Base-by-base conservation (phyloP, 2,113 vertebrate species). In the Procapra przewalskii region DNA sequence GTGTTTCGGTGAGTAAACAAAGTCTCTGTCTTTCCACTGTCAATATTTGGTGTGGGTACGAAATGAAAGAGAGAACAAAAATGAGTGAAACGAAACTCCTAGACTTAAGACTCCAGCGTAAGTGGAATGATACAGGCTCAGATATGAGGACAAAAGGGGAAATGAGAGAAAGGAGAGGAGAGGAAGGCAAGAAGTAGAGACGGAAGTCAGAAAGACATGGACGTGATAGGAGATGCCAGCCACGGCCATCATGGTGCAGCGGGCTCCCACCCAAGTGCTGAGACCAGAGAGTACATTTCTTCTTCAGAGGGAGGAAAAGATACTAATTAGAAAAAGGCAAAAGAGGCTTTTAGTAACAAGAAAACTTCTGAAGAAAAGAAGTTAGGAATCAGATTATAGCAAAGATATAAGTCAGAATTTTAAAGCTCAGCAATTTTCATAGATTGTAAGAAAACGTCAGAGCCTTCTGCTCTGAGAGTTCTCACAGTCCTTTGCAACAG, bases 401-500 rank as follows among this genome's bases (percentile, higher is more conserved):
- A 90, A 79, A 96, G 67, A 91, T 83, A 7, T 8, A 90, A 50
- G 16, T 13, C 27, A 82, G 67, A 92, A 88, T 97, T 96, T 64
- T 75, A 90, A 92, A 96, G 79, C 96, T 62, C 71, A 59, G 33
- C 88, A 45, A 79, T 59, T 88, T 96, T 81, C 45, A 31, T 96
- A n/a, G 43, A 84, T 88, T 62, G 13, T 9, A 19, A 83, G 25
- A 67, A 60, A 67, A 89, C 82, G 50, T 96, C 84, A 17, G 97
- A 59, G 82, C 31, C 96, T 90, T 88, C 94, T 89, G 79, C 91
- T 8, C 92, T 40, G 36, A 87, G 19, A n/a, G n/a, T 98, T 98
- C 77, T 89, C 98, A 98, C 98, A 98, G 97, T 94, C 45, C 31
- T 4, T 85, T 54, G 67, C 92, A 62, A 3, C 4, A 96, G 19